Evolutionary conservation across 2,888 invertebrate genomes (phyloP).

Genomic region (Matsumyia berberina): DNA sequence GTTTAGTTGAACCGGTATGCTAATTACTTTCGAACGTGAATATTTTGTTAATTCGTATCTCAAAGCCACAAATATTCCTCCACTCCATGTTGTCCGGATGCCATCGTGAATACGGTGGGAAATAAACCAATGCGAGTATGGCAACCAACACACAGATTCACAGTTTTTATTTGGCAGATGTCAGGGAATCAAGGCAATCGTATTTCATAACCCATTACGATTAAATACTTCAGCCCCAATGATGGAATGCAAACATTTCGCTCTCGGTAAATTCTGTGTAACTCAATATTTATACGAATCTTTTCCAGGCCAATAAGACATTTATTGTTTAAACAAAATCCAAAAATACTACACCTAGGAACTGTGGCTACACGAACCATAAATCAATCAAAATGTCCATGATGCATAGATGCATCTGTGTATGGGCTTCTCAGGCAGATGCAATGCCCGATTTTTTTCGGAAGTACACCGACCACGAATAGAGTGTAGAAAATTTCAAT

Average conservation of each 20-base stretch:
- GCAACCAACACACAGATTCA: not conserved
- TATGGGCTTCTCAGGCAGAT: slow-evolving; percentile 24
- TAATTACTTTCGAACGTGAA: slow-evolving; percentile 59
- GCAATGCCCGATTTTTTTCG: slow-evolving; percentile 33
- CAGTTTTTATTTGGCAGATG: slow-evolving; percentile 16
- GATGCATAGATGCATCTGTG: slow-evolving; percentile 31
- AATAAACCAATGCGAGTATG: not conserved
- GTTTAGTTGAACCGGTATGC: slow-evolving; percentile 48
- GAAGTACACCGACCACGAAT: slow-evolving; percentile 42
- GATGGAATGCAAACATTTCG: slow-evolving; percentile 25
- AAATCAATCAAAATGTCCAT: slow-evolving; percentile 55
- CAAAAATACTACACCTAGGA: slow-evolving; percentile 42
- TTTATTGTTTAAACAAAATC: slow-evolving; percentile 36
- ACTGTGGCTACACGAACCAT: slow-evolving; percentile 29
- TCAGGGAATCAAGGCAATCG: slow-evolving; percentile 13
- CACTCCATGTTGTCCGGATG: not conserved
- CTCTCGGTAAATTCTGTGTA: not conserved
- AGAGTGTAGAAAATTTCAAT: slow-evolving; percentile 53
- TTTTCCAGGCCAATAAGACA: not conserved
- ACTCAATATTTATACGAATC: slow-evolving; percentile 8
- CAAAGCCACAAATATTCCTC: slow-evolving; percentile 13
- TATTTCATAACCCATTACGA: slow-evolving; percentile 11
- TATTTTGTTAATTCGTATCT: slow-evolving; percentile 20
- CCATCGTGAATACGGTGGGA: not conserved
- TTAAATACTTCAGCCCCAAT: slow-evolving; percentile 7